These are phyloP conservation scores for Drosophila kanapiae DNA, from an alignment of 1,140 invertebrate species.

Conservation along the genomic window DNA sequence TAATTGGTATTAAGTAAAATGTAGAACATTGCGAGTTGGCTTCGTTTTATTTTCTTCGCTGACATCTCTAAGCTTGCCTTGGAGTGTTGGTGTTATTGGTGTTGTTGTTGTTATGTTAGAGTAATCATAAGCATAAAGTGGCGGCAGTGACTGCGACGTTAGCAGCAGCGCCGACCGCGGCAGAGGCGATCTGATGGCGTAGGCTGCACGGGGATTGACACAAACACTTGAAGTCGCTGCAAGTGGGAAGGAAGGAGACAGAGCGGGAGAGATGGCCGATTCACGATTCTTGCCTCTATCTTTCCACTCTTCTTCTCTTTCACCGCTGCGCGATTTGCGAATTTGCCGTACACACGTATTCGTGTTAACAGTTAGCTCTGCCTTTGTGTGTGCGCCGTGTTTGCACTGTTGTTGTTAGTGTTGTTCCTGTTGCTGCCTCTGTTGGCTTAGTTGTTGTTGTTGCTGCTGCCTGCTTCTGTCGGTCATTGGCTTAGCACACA, in stretches of 20 bases:
- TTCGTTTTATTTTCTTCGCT: slow-evolving; percentile 13
- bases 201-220: slow-evolving; percentile 43
- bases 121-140: slow-evolving; percentile 51
- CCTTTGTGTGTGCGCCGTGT: slow-evolving; percentile 68
- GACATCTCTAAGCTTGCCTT: background rate
- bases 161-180: slow-evolving; percentile 6
- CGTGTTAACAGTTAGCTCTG: slow-evolving; percentile 70
- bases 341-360: slow-evolving; percentile 58
- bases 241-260: slow-evolving; percentile 2
- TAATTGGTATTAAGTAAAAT: slow-evolving; percentile 56
- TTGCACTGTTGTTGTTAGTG: slow-evolving; percentile 34
- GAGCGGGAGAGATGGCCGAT: slow-evolving; percentile 29
- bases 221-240: slow-evolving; percentile 38
- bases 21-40: slow-evolving; percentile 43
- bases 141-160: slow-evolving; percentile 1
- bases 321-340: slow-evolving; percentile 54
- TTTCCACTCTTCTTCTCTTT: slow-evolving; percentile 33
- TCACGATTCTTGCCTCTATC: slow-evolving; percentile 43
- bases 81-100: slow-evolving; percentile 18
- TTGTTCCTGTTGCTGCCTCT: slow-evolving; percentile 24
- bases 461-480: slow-evolving; percentile 75
- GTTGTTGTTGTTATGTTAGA: slow-evolving; percentile 13
- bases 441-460: slow-evolving; percentile 22
- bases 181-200: slow-evolving; percentile 23
- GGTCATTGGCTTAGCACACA: slow-evolving; percentile 85